Evolutionary conservation across 2,888 invertebrate genomes (phyloP), one percentile per base, ranked within the genome.

Genomic region (Patella caerulea): DNA sequence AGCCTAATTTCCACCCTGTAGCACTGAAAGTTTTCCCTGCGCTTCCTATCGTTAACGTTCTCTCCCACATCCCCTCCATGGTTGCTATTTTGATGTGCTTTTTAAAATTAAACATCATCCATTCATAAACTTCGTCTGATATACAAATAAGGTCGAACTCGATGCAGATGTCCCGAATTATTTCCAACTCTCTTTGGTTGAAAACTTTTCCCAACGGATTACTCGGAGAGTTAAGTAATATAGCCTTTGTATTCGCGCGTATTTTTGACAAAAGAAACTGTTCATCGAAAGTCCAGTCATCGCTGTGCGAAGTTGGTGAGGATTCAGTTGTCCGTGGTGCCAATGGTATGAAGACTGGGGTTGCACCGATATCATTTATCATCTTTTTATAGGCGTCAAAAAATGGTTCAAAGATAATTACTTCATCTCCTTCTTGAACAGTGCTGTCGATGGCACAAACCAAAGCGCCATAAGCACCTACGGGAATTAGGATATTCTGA

Each of bases 61-160:
- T 94, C 82, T 99, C 97, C 95, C 97, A 98, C 98, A 99, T 99
- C 24, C 93, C 97, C 0, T 98, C 98, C 5, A 99, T 91, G 0
- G 96, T 95, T 0, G 96, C 97, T 93, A 99, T 98, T 90, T 98
- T 94, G 78, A 98, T 94, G 88, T 92, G 91, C 91, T 98, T 97
- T 86, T 96, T 93, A 7, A 70, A 56, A n/a, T 77, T 76, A 72
- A 84, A 89, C 29, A 96, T 95, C 90, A 99, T 94, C 97, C 98
- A 98, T 92, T 99, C 98, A 86, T 99, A 99, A 0, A 99, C 99
- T 92, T 99, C 99, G 92, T 99, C 99, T 0, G 97, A 95, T n/a
- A 99, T 92, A 77, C 97, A 97, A 11, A 99, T 92, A 3, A 96
- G 95, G 90, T 99, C 95, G 94, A 96, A 95, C 88, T 97, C 96